Conservation (phyloP, 2,888 invertebrate species). For the Miltochrista miniata region DNA sequence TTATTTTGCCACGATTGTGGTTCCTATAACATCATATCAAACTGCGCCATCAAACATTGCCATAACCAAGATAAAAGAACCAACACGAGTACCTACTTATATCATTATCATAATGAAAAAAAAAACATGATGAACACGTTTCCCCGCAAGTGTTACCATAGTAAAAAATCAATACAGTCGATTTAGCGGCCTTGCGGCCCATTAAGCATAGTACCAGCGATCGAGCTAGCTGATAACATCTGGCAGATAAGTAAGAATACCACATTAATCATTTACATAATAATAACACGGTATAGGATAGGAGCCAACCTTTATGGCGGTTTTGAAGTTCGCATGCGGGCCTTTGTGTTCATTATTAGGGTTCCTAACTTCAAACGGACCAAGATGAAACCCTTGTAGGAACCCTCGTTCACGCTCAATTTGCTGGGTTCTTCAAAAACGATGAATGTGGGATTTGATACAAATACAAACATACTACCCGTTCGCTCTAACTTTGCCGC, state of each 20-base stretch:
- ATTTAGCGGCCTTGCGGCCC: conserved; percentile 50
- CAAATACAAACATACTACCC: too few relatives aligned
- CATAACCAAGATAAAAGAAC: conserved; percentile 1
- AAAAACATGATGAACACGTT: conserved; percentile 36
- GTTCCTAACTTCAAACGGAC: too few relatives aligned
- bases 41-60: background rate
- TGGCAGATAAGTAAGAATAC: conserved; percentile 21
- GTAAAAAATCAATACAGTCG: conserved; percentile 50
- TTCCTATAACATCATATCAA: background rate
- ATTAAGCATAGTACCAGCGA: conserved; percentile 36
- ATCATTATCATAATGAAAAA: conserved; percentile 4
- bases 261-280: conserved; percentile 46
- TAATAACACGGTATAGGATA: conserved; percentile 2
- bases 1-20: background rate
- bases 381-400: too few relatives aligned
- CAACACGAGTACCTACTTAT: background rate
- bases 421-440: too few relatives aligned
- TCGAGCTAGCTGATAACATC: conserved; percentile 3
- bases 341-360: too few relatives aligned
- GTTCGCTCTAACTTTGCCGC: too few relatives aligned
- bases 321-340: too few relatives aligned
- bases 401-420: too few relatives aligned
- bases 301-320: too few relatives aligned
- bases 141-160: conserved; percentile 36
- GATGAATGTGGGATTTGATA: too few relatives aligned